Evolutionary conservation across 2,888 invertebrate species (phyloP), one percentile per base, ranked within the genome.

Genomic region (Heliothis peltigera): DNA sequence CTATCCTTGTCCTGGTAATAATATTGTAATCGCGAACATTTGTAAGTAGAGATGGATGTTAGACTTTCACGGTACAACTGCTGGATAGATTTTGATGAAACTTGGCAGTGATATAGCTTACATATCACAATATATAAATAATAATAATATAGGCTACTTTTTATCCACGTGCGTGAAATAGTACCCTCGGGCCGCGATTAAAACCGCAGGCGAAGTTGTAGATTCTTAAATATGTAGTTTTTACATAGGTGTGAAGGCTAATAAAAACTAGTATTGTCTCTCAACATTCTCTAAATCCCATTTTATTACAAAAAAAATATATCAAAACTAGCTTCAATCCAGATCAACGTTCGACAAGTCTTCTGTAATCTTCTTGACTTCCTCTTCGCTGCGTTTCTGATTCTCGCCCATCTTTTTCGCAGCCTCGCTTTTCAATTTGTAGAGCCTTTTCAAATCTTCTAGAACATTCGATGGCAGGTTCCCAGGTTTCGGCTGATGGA

Each of bases 301-400:
- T 58, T 80, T 80, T 80, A 75, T 79, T 72, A 47, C 52, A 70
- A 71, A 70, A 35, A 71, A 8, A 28, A 21, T 57, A 73, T 28
- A 2, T 10, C 0, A 64, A 70, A 65, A 66, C n/a, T n/a, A 72
- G 39, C 52, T 60, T 79, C 83, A 95, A 83, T 95, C 95, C 79
- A 96, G 84, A 80, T 95, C 95, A 1, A 96, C 96, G 75, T 96
- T 95, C 64, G 96, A 96, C 32, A 96, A 81, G 71, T 96, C 96
- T 56, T 94, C 95, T 6, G 96, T 96, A 10, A 96, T 95, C 86
- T 95, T 95, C 75, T 92, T 88, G 21, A 94, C 75, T 83, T 95
- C 91, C 78, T 92, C 85, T 63, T 88, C 75, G 12, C 85, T 89
- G 3, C 79, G 60, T 39, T 42, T 59, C 35, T 18, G 66, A 10